These are phyloP conservation scores for Minunthozetes semirufus DNA, from an alignment of 2,888 invertebrate genomes.

Conservation along the genomic window DNA sequence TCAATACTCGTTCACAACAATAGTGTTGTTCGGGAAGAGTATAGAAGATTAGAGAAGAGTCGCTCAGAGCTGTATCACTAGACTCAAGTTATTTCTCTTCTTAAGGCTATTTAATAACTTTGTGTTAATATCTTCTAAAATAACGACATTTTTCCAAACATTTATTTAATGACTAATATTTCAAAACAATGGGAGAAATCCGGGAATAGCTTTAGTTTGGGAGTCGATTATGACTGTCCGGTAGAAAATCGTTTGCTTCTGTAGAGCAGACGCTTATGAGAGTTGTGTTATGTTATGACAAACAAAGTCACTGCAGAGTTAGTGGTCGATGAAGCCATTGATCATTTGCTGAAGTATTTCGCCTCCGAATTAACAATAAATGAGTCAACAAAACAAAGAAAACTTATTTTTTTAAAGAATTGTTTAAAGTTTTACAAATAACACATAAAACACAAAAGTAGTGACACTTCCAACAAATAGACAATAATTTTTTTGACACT, in stretches of 20 bases:
- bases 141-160: constrained; percentile 9
- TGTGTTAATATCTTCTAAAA: neutral
- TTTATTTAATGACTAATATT: neutral
- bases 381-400: neutral
- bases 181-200: neutral
- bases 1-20: neutral
- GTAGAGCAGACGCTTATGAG: neutral
- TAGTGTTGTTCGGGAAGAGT: neutral
- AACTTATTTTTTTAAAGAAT: neutral
- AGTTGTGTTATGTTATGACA: neutral
- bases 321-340: neutral
- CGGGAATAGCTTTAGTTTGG: neutral
- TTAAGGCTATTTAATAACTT: constrained; percentile 19
- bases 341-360: neutral
- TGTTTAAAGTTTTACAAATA: no score
- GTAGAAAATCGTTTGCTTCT: neutral
- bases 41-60: neutral
- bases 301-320: neutral
- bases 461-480: neutral
- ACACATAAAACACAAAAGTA: neutral
- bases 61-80: neutral
- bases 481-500: neutral
- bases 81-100: neutral
- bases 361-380: neutral
- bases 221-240: neutral